Percentiles rank a stretch among this genome's conserved stretches.
These are phyloP conservation scores for Harmothoe impar DNA, from an alignment of 2,888 invertebrate genomes.

Conservation along the genomic window DNA sequence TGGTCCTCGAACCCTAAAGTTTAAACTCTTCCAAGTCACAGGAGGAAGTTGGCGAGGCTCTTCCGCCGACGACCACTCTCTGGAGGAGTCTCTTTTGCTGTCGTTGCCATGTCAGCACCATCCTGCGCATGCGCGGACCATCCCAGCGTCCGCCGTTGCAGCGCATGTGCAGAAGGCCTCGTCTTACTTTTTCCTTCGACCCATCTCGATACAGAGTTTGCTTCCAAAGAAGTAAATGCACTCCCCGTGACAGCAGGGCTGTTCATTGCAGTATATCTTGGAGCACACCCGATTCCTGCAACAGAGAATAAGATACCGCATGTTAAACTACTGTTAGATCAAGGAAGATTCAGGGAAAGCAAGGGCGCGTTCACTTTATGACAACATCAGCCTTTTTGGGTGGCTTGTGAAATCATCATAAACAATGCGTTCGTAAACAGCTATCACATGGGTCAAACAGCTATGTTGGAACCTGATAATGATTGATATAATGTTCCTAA, in stretches of 20 bases:
- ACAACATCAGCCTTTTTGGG: no score
- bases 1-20: conserved; percentile 57
- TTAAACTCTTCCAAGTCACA: conserved; percentile 25
- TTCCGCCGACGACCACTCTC: not conserved
- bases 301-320: not conserved
- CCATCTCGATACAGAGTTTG: conserved; percentile 39
- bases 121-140: not conserved
- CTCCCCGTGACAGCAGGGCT: conserved; percentile 49
- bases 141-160: not conserved
- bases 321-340: not conserved
- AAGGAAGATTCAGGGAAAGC: not conserved
- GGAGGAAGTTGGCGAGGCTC: not conserved
- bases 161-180: not conserved
- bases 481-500: no score
- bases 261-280: conserved; percentile 21
- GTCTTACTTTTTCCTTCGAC: conserved; percentile 37
- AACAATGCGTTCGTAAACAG: no score
- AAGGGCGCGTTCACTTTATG: no score
- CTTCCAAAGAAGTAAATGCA: conserved; percentile 26
- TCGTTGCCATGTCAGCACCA: conserved; percentile 20
- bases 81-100: conserved; percentile 14
- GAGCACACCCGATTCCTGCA: conserved; percentile 43
- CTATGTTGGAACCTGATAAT: no score
- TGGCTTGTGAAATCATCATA: no score
- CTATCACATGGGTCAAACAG: no score